These are phyloP conservation scores for Sebastes oblongus DNA, from an alignment of 2,797 vertebrate genomes.

Conservation along the genomic window DNA sequence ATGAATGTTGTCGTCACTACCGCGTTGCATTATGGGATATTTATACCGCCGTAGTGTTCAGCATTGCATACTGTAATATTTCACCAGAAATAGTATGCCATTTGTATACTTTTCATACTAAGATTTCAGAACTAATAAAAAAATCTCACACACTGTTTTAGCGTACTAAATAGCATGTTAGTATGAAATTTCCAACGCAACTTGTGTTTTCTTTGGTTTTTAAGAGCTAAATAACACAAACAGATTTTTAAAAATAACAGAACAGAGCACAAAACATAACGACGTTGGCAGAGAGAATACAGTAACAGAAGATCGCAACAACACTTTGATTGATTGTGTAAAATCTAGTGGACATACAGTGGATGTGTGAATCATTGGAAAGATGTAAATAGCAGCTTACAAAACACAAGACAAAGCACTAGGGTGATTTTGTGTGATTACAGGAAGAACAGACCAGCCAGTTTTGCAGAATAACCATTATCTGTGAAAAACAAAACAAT, in stretches of 20 bases:
- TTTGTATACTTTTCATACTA: too few species aligned
- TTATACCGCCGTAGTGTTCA: too few species aligned
- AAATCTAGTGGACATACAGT: background rate
- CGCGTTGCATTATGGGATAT: too few species aligned
- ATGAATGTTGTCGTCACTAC: too few species aligned
- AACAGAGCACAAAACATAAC: background rate
- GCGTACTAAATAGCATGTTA: too few species aligned
- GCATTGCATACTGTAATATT: too few species aligned
- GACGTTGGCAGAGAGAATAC: background rate
- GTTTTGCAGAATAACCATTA: background rate
- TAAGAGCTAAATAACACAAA: background rate
- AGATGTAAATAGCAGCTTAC: background rate
- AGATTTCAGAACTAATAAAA: too few species aligned
- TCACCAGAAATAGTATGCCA: too few species aligned
- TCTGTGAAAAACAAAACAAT: background rate
- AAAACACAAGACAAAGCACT: background rate
- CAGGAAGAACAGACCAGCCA: background rate
- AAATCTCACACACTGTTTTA: too few species aligned
- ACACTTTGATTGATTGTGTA: background rate
- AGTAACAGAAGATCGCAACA: background rate
- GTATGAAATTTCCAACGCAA: too few species aligned
- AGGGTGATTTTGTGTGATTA: accelerated
- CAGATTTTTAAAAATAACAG: background rate
- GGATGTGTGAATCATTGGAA: background rate
- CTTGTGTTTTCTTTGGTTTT: background rate